Percentiles rank a stretch among this genome's conserved stretches.
Conservation (phyloP, 2,888 invertebrate species). For the Synanthedon vespiformis region DNA sequence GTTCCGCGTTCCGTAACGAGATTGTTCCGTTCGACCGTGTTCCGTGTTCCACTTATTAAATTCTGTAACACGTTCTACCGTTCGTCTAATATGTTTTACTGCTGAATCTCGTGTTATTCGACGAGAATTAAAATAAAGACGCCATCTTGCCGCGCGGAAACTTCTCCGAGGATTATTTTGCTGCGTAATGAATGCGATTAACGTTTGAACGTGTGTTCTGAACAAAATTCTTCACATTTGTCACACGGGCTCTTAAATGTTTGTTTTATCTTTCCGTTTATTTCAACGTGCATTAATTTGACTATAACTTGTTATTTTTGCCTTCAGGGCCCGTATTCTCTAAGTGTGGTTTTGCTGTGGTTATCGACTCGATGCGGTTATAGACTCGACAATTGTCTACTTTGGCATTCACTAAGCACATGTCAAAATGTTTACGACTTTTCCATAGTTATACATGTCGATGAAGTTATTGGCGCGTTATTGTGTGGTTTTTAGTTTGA, state of each 20-base stretch:
- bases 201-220: constrained; percentile 10
- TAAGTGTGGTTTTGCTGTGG: too few relatives aligned
- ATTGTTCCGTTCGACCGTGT: constrained; percentile 13
- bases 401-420: too few relatives aligned
- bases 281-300: too few relatives aligned
- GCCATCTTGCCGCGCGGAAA: constrained; percentile 32
- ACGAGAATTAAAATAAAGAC: constrained; percentile 37
- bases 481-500: too few relatives aligned
- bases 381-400: too few relatives aligned
- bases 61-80: constrained; percentile 29
- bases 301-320: too few relatives aligned
- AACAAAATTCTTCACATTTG: constrained; percentile 29
- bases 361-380: too few relatives aligned
- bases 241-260: constrained; percentile 10
- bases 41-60: constrained; percentile 26
- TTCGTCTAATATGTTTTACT: constrained; percentile 33
- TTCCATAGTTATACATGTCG: too few relatives aligned
- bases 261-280: neutral
- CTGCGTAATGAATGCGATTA: constrained; percentile 28
- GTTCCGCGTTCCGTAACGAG: constrained; percentile 8
- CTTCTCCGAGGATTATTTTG: constrained; percentile 28
- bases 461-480: too few relatives aligned
- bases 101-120: constrained; percentile 23
- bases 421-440: too few relatives aligned
- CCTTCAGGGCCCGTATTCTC: too few relatives aligned